phyloP scores from a whole-genome alignment of 1,140 invertebrate genomes.

The Zaprionus gabonicus region DNA sequence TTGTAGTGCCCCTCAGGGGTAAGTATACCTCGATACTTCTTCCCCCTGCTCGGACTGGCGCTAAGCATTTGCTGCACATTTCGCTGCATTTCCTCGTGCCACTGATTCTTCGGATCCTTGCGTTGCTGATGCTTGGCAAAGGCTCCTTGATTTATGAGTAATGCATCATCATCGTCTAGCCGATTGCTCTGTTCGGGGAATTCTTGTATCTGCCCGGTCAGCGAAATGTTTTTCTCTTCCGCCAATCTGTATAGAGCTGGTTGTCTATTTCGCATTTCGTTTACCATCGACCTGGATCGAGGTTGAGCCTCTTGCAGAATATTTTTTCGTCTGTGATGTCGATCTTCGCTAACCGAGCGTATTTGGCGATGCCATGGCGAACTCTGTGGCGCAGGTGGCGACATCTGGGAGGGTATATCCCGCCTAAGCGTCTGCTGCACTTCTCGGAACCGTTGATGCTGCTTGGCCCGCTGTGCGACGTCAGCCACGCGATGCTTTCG shows the following conservation, averaged over 20 bases:
- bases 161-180: not conserved
- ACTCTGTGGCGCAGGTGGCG: not conserved
- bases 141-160: not conserved
- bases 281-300: slow-evolving; percentile 16
- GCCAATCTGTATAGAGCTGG: not conserved
- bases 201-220: not conserved
- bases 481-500: not conserved
- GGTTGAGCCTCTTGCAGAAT: not conserved
- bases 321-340: not conserved
- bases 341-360: slow-evolving; percentile 18
- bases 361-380: not conserved
- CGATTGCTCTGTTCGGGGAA: not conserved
- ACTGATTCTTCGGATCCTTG: not conserved
- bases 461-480: too few species aligned
- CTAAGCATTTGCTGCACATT: not conserved
- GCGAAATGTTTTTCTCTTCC: not conserved
- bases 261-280: not conserved
- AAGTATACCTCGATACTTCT: not conserved
- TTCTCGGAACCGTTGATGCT: not conserved
- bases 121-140: not conserved
- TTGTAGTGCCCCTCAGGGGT: not conserved
- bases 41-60: not conserved
- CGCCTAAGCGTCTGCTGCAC: slow-evolving; percentile 3
- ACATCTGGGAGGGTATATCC: not conserved
- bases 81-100: slow-evolving; percentile 11